Conservation (phyloP, 2,113 vertebrate genomes). For the Petrocephalus microphthalmus region DNA sequence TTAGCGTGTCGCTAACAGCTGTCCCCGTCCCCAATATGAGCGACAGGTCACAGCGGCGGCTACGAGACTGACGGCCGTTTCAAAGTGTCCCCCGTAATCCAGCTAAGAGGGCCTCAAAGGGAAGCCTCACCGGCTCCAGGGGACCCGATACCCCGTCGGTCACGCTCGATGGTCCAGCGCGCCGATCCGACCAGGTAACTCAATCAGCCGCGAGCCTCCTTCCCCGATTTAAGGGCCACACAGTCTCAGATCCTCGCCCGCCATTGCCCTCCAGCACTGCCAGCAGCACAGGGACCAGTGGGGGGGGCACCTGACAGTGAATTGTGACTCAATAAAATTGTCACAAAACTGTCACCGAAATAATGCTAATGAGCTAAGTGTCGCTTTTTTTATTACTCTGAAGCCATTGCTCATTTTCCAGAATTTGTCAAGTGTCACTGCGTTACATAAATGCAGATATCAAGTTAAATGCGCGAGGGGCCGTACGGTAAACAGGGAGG, state of each 20-base stretch:
- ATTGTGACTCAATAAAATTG: neutral
- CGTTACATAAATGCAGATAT: neutral
- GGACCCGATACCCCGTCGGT: too few species aligned
- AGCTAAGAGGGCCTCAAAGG: slow-evolving; percentile 48
- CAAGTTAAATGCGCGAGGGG: neutral
- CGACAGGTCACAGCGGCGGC: slow-evolving; percentile 57
- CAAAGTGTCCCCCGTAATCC: slow-evolving; percentile 61
- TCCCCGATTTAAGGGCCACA: neutral
- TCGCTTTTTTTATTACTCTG: neutral
- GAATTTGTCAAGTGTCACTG: neutral
- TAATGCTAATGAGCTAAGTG: slow-evolving; percentile 3
- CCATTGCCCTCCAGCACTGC: neutral
- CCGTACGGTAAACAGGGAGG: neutral
- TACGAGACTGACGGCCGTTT: slow-evolving; percentile 61
- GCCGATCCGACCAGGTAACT: neutral
- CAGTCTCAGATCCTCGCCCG: too few species aligned
- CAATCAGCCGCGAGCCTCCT: neutral
- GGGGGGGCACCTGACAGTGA: neutral
- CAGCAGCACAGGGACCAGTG: neutral
- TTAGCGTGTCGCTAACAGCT: slow-evolving; percentile 65
- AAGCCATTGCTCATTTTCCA: neutral
- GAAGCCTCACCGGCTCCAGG: slow-evolving; percentile 18
- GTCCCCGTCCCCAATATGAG: slow-evolving; percentile 53
- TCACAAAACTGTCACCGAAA: neutral
- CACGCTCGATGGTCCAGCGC: neutral